A percentile compares a stretch with the other conserved stretches of the same genome.
Conservation (phyloP, 2,888 invertebrate species). For the Ochropleura leucogaster region DNA sequence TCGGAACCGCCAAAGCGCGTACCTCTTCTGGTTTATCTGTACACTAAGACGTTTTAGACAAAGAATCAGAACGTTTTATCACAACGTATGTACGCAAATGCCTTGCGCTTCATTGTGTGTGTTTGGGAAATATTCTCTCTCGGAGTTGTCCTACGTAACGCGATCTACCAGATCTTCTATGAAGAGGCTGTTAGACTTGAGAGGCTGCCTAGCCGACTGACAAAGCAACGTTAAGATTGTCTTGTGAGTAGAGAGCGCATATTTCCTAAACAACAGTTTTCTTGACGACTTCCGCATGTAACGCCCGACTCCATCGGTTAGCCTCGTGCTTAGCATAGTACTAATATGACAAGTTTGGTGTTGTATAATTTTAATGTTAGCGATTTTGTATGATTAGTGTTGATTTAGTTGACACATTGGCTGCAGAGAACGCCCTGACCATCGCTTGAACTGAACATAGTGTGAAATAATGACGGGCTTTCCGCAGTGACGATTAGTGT, state of each 20-base stretch:
- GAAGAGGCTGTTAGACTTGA: constrained; percentile 35
- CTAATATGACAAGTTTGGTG: constrained; percentile 73
- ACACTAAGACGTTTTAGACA: background rate
- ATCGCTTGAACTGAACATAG: constrained; percentile 33
- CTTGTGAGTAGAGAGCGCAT: constrained; percentile 14
- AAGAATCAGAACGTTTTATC: constrained; percentile 5
- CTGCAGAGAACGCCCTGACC: constrained; percentile 31
- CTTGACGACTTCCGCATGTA: constrained; percentile 37
- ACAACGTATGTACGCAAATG: constrained; percentile 4
- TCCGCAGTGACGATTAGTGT: constrained; percentile 24
- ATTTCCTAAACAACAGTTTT: constrained; percentile 21
- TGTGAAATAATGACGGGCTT: constrained; percentile 11
- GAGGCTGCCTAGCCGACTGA: background rate
- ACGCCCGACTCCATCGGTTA: constrained; percentile 47
- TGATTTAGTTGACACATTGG: constrained; percentile 68
- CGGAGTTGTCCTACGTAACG: constrained; percentile 28
- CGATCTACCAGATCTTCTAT: constrained; percentile 42
- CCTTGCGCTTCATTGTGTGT: constrained; percentile 30
- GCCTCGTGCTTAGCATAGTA: constrained; percentile 69
- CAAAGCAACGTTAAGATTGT: background rate
- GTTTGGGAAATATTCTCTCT: constrained; percentile 22
- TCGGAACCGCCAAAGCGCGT: background rate
- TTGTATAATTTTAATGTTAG: constrained; percentile 80
- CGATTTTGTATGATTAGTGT: constrained; percentile 72
- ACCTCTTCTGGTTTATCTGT: background rate